Evolutionary conservation across 2,113 vertebrate genomes (phyloP), one percentile per base, ranked within the genome.

Genomic region (Atlantisia rogersi): DNA sequence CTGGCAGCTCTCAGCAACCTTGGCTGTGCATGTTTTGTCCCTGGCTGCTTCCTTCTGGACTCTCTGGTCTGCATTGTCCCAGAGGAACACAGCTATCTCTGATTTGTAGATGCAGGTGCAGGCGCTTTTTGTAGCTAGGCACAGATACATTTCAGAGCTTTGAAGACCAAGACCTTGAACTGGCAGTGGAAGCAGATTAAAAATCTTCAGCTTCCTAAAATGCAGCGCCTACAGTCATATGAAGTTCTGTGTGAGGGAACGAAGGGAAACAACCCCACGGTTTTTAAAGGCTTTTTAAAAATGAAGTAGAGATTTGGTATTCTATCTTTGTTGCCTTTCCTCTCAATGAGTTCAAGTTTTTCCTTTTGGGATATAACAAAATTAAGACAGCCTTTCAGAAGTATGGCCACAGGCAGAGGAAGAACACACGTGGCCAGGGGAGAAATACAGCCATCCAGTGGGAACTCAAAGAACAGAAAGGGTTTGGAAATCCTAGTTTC

Each of bases 91-190:
- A 56, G 53, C 48, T 77, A 81, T 31, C 55, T 71, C 50, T 62
- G 50, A 92, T 69, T 65, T 67, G 87, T 42, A 86, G 50, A 31
- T 86, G 68, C 82, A 95, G 82, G 87, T 91, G 77, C 69, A 75
- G 69, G 62, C 56, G 55, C 53, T 83, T 92, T 56, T 71, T 83
- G 52, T 78, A 68, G 60, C 73, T 75, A 44, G 58, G 46, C 8
- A 6, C 52, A 82, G 65, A 82, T 18, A 53, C 8, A 9, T 68
- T 53, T 53, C 86, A 84, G 74, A 62, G 58, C 56, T 95, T 92
- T 94, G 75, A 92, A 90, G 68, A 90, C 42, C 25, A 68, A 92
- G 90, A 85, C 68, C 92, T 93, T 88, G 80, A 93, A 53, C 64
- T 70, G 50, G 26, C 17, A 37, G 69, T 78, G 52, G 76, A 93